Base-by-base conservation (phyloP, 1,140 invertebrate genomes). In the Steinernema khuongi region DNA sequence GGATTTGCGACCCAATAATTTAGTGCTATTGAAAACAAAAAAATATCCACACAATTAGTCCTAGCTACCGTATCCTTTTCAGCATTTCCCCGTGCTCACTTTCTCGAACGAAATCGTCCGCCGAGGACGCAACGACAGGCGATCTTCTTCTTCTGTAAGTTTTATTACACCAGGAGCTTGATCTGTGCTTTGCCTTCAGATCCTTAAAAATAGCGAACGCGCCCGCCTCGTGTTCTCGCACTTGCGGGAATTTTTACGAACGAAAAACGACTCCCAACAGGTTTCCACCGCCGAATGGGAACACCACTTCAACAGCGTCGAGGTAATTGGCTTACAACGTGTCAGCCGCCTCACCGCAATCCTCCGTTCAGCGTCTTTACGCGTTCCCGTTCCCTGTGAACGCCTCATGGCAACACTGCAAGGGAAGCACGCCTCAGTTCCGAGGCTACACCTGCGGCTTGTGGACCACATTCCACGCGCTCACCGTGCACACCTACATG, bases 401-500 rank as follows among this genome's bases (percentile, higher is more conserved):
- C 78, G 66, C 81, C n/a, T 87, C 88, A 30, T 97, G 92, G 91
- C 87, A 92, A 67, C 91, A 90, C 14, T 99, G 96, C 85, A 88
- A 89, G 80, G 93, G 93, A 4, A 93, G 91, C 82, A 86, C 88
- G 50, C 85, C 90, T 0, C 87, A 88, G 60, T 88, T 85, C 77
- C 89, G 96, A 67, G 94, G 94, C n/a, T 98, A 94, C 85, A 92
- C 94, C 0, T 99, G 96, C 87, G 91, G 93, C 0, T 86, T 99
- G 18, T 99, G 96, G 96, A 92, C 90, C 33, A 87, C 96, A 73
- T 99, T 97, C 85, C 96, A 99, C 84, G 92, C 91, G 50, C 85
- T 99, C 28, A 94, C 93, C 11, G 92, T 96, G 0, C 91, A 91
- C 83, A 86, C 87, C 26, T 90, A 91, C 67, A 89, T 90, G 0